These are phyloP conservation scores for Odobenus rosmarus DNA, from an alignment of 2,113 vertebrate genomes.

Conservation along the genomic window DNA sequence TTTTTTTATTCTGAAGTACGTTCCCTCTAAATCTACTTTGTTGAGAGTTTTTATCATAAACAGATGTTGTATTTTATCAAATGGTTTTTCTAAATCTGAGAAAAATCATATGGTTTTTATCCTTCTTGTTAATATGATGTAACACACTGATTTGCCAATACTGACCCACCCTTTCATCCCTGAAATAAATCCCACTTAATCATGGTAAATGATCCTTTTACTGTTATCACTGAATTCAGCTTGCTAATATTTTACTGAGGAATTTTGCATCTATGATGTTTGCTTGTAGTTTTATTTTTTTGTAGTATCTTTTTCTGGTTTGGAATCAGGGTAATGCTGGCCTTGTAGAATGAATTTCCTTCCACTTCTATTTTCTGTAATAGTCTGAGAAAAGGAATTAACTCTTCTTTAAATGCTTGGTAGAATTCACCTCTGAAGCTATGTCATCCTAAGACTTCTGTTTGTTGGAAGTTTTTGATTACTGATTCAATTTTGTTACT, in stretches of 20 bases:
- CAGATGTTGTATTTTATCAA: neutral
- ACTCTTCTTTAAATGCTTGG: neutral
- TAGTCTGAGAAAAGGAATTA: neutral
- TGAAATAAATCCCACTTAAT: neutral
- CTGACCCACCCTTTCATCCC: neutral
- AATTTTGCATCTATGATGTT: neutral
- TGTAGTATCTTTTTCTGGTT: neutral
- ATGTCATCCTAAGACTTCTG: neutral
- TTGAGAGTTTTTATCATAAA: neutral
- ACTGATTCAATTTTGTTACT: neutral
- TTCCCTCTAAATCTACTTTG: neutral
- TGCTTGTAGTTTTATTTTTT: neutral
- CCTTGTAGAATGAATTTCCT: neutral
- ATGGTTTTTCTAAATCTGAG: neutral
- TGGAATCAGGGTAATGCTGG: neutral
- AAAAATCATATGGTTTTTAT: neutral
- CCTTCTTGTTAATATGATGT: neutral
- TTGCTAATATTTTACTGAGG: neutral
- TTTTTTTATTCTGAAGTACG: neutral
- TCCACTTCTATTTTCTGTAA: neutral
- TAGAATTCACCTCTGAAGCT: neutral
- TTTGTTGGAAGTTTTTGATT: neutral
- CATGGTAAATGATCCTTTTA: neutral
- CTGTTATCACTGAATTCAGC: neutral
- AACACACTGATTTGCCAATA: neutral